Conservation (phyloP, 2,888 invertebrate species). For the Pseudolycoriella hygida region DNA sequence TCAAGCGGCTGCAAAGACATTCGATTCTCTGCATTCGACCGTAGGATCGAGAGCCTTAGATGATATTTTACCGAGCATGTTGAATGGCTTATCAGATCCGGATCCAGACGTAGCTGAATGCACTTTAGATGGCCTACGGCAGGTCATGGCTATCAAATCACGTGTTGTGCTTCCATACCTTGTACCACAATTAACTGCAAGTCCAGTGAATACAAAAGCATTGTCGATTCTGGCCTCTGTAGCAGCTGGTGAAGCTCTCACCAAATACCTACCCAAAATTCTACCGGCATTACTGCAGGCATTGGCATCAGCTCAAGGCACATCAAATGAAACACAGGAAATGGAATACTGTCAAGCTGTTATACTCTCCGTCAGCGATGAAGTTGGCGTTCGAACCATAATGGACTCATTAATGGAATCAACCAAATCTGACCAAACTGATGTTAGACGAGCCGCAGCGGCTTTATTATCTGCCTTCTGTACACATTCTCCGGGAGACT, state of each 20-base stretch:
- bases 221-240: constrained; percentile 86
- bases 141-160: constrained; percentile 94
- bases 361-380: constrained; percentile 76
- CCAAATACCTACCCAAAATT: constrained; percentile 78
- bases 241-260: constrained; percentile 83
- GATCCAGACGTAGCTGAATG: constrained; percentile 69
- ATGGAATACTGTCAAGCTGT: constrained; percentile 86
- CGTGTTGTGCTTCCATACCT: constrained; percentile 90
- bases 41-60: constrained; percentile 88
- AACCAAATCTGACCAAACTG: constrained; percentile 42
- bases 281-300: constrained; percentile 75
- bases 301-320: constrained; percentile 49
- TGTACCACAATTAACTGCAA: constrained; percentile 80
- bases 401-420: constrained; percentile 72
- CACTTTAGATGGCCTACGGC: constrained; percentile 86
- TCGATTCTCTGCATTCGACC: constrained; percentile 87
- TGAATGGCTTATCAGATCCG: constrained; percentile 54
- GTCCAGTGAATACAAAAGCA: constrained; percentile 84
- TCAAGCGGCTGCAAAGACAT: constrained; percentile 89
- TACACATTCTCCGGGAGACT: constrained; percentile 73
- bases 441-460: constrained; percentile 62
- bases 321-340: constrained; percentile 48
- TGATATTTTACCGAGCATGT: constrained; percentile 86
- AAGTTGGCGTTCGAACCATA: constrained; percentile 70
- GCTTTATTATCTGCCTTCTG: constrained; percentile 82